phyloP scores from a whole-genome alignment of 2,113 vertebrate genomes.

The Gnathonemus echidnorhynchus region DNA sequence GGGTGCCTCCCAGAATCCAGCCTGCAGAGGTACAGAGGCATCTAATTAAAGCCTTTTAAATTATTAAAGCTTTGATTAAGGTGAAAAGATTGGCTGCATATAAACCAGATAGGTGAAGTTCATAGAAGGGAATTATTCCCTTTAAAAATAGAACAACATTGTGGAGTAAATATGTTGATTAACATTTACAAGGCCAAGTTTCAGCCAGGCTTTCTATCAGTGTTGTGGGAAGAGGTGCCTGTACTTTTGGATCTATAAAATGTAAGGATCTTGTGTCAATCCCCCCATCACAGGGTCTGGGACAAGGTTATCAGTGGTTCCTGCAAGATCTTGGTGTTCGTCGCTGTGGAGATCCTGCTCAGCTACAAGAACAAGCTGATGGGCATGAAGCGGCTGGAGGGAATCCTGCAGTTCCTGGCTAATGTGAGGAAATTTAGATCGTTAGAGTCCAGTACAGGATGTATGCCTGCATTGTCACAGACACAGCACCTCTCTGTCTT shows the following conservation, averaged over 20 bases:
- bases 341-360: constrained; percentile 88
- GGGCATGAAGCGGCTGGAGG: constrained; percentile 74
- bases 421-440: constrained; percentile 66
- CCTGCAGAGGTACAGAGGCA: constrained; percentile 75
- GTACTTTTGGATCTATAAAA: background rate
- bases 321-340: constrained; percentile 94
- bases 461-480: background rate
- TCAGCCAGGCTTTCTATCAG: background rate
- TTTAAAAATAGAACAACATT: background rate
- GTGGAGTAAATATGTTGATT: background rate
- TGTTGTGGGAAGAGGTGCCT: background rate
- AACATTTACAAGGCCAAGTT: background rate
- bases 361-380: constrained; percentile 89
- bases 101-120: background rate
- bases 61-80: background rate
- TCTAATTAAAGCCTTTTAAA: background rate
- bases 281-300: constrained; percentile 73
- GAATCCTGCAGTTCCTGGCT: constrained; percentile 75
- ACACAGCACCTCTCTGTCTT: background rate
- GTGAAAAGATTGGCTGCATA: background rate
- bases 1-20: constrained; percentile 91
- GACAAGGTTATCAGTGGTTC: constrained; percentile 97
- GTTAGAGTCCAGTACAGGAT: background rate
- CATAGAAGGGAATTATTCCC: background rate
- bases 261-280: background rate